phyloP scores from a whole-genome alignment of 2,797 vertebrate genomes.

The Acridotheres tristis region DNA sequence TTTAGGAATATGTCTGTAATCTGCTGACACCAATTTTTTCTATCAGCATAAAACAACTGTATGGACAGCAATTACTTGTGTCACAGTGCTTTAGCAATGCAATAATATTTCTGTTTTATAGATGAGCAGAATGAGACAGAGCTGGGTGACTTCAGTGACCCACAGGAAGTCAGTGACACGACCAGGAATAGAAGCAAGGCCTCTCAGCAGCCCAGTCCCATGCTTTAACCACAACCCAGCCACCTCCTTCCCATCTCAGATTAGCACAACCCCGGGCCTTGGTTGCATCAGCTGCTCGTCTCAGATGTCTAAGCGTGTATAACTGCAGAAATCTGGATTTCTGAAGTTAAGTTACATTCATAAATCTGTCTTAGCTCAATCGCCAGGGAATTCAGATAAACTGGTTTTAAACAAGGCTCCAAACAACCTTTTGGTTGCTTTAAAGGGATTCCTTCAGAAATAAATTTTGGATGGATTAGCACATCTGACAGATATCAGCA shows the following conservation, averaged over 20 bases:
- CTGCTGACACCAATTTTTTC: background rate
- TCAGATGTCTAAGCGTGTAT: background rate
- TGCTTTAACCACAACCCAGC: slow-evolving; percentile 57
- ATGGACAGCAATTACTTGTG: background rate
- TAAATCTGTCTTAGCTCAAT: background rate
- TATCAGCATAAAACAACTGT: background rate
- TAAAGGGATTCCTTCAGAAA: background rate
- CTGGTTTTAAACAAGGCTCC: background rate
- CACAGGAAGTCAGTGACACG: slow-evolving; percentile 50
- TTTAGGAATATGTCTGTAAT: background rate
- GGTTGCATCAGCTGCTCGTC: slow-evolving; percentile 43
- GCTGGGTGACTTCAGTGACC: background rate
- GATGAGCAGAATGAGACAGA: background rate
- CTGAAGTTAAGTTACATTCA: background rate
- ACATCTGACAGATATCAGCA: background rate
- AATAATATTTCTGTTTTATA: background rate
- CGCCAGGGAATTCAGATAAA: background rate
- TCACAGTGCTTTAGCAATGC: background rate
- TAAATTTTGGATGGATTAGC: background rate
- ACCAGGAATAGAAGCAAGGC: slow-evolving; percentile 44
- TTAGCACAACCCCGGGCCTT: slow-evolving; percentile 13
- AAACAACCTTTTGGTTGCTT: background rate
- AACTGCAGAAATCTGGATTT: slow-evolving; percentile 8
- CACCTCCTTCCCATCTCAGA: slow-evolving; percentile 38
- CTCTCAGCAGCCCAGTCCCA: slow-evolving; percentile 63